Evolutionary conservation across 2,797 vertebrate species (phyloP).

Genomic region (Phrynocephalus vlangalii): DNA sequence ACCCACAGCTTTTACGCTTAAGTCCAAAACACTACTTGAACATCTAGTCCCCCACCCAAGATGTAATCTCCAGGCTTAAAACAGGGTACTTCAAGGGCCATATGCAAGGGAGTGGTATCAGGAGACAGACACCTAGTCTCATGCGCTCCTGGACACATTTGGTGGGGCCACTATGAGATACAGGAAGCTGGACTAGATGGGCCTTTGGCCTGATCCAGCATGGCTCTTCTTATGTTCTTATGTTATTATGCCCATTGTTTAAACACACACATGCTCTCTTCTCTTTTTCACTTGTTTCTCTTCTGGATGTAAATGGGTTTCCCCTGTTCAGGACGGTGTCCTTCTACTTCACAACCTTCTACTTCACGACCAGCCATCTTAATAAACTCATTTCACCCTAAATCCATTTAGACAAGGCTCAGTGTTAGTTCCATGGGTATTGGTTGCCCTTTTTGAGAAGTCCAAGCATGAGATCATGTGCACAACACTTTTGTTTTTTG

Average conservation of each 20-base stretch:
- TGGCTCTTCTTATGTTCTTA: too few relatives aligned
- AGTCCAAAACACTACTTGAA: not conserved
- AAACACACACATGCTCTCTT: not conserved
- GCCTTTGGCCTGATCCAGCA: too few relatives aligned
- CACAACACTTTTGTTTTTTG: too few relatives aligned
- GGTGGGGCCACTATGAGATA: too few relatives aligned
- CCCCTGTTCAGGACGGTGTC: too few relatives aligned
- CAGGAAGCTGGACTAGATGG: too few relatives aligned
- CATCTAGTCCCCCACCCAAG: not conserved
- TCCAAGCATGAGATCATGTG: not conserved
- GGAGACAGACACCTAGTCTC: too few relatives aligned
- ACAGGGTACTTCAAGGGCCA: too few relatives aligned
- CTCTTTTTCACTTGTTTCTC: fast-evolving
- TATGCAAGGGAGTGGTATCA: too few relatives aligned
- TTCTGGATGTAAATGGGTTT: fast-evolving
- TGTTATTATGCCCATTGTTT: not conserved
- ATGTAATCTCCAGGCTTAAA: too few relatives aligned
- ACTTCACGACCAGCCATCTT: not conserved
- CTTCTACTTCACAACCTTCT: not conserved
- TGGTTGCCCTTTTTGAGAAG: not conserved
- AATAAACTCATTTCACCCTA: not conserved
- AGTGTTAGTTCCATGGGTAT: not conserved
- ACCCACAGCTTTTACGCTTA: not conserved
- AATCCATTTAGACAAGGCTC: not conserved
- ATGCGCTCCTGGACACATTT: too few relatives aligned